Conservation (phyloP, 2,888 invertebrate genomes). For the Laspeyria flexula region DNA sequence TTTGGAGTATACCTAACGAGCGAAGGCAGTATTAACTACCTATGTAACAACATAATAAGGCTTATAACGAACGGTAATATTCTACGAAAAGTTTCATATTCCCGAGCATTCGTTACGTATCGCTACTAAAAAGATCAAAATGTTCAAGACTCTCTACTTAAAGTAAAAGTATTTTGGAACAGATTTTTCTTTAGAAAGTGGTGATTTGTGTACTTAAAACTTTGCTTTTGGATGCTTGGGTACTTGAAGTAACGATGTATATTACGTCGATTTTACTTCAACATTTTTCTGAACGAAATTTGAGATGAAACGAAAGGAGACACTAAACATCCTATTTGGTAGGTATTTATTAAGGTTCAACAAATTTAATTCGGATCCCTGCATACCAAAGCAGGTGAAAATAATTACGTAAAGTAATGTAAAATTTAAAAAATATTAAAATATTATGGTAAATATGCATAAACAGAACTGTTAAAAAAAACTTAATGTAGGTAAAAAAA, state of each 20-base stretch:
- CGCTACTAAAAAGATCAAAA: not conserved
- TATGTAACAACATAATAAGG: not conserved
- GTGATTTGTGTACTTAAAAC: not conserved
- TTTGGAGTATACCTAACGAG: not conserved
- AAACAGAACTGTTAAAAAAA: no score
- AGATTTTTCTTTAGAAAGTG: not conserved
- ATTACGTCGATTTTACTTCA: no score
- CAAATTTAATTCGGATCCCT: no score
- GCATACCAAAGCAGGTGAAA: no score
- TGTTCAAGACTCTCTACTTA: not conserved
- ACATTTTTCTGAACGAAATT: no score
- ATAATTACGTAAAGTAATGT: no score
- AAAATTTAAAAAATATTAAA: no score
- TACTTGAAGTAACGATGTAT: not conserved
- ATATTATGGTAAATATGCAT: no score
- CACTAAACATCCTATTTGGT: no score
- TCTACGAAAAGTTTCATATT: not conserved
- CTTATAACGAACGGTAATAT: not conserved
- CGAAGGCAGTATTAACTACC: not conserved
- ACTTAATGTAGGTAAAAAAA: no score
- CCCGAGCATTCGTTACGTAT: not conserved
- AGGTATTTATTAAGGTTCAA: no score
- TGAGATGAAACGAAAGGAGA: no score
- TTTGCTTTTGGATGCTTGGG: not conserved
- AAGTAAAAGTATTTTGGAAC: not conserved